Base-by-base conservation (phyloP, 2,797 vertebrate species). In the Halcyon leucocephala region DNA sequence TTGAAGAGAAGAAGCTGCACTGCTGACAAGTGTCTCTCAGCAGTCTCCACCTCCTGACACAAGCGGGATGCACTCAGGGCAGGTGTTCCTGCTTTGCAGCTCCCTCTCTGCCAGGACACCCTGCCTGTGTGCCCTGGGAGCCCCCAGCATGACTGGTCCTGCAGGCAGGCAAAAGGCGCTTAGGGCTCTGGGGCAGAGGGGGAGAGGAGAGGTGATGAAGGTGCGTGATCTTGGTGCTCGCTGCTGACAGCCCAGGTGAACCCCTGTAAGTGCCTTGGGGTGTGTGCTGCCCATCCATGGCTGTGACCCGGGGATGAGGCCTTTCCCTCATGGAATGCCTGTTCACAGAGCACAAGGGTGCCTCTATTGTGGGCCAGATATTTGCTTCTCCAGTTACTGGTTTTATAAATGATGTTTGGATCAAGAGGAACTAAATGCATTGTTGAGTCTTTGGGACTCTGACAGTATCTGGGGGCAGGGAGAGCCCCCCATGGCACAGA, bases 1-100 rank as follows among this genome's bases (percentile, higher is more conserved):
- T 96, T 96, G 85, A 89, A 94, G 84, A 89, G 97, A 91, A 97
- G 97, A 97, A 86, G 94, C 91, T 93, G 94, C 82, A 33, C 35
- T 1, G 92, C 82, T 89, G 95, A 97, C 84, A 96, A 83, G n/a
- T 2, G 0, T 85, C 93, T 95, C 90, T 96, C 95, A 93, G 78
- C 89, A 86, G 77, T 79, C 18, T 39, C 69, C 69, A 67, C 55
- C 76, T 86, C 57, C 65, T 69, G 70, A 65, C 5, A 4, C 70
- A 78, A 72, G 49, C 0, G 0, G 65, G 81, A 61, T 64, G 69
- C 0, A 0, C 74, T 72, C 2, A 0, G 42, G 60, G 35, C 93
- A 95, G 93, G 83, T 94, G 90, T 48, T 95, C 42, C 77, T 73
- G 77, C 73, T 89, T 29, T 37, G 44, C 2, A 0, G 25, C 52